Evolutionary conservation across 2,797 vertebrate species (phyloP).

Genomic region (Sciurus vulgaris): DNA sequence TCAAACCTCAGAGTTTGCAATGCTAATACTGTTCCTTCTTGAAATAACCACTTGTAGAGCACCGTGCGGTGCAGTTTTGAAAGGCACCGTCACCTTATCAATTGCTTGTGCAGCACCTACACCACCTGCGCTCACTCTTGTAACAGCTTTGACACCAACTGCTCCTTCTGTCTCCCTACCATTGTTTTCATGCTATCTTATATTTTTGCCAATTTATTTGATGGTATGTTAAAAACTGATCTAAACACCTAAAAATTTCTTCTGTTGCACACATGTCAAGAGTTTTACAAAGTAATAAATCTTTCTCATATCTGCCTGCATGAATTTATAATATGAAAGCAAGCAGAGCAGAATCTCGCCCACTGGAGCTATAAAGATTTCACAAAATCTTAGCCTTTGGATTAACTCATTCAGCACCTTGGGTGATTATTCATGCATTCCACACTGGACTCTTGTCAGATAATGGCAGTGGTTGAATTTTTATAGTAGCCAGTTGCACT

Average conservation of each 20-base stretch:
- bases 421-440: not conserved
- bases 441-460: not conserved
- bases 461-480: not conserved
- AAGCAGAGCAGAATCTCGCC: not conserved
- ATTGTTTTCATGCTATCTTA: slow-evolving; percentile 5
- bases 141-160: not conserved
- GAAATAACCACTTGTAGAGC: not conserved
- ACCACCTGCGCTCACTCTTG: not conserved
- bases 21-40: not conserved
- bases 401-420: not conserved
- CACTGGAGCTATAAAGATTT: not conserved
- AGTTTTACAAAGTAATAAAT: slow-evolving; percentile 46
- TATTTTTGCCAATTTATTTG: slow-evolving; percentile 20
- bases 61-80: not conserved
- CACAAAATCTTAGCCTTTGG: slow-evolving; percentile 18
- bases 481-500: not conserved
- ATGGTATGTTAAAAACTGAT: slow-evolving; percentile 17
- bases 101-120: too few relatives aligned
- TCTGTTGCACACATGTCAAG: slow-evolving; percentile 31
- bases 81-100: not conserved
- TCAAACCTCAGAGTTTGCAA: not conserved
- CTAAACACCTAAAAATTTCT: slow-evolving; percentile 44
- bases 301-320: slow-evolving; percentile 25
- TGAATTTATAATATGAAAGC: slow-evolving; percentile 7
- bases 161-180: not conserved